Percentiles rank a stretch among this genome's conserved stretches.
Conservation (phyloP, 2,113 vertebrate genomes). For the Chascanopsetta lugubris region DNA sequence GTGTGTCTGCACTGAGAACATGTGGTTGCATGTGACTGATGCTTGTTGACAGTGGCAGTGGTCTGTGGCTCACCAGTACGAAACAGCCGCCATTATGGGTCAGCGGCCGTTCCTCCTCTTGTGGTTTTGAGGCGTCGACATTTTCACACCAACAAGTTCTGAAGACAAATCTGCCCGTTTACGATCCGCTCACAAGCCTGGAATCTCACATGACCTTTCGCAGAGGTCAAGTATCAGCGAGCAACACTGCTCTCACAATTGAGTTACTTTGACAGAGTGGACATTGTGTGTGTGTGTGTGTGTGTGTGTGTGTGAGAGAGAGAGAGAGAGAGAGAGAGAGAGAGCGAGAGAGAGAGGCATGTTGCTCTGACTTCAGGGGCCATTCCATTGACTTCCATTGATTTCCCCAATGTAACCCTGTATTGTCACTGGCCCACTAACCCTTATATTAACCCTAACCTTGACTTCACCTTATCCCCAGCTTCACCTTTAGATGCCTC, state of each 20-base stretch:
- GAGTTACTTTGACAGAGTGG: constrained; percentile 45
- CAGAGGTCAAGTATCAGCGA: constrained; percentile 59
- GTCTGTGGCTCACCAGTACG: constrained; percentile 11
- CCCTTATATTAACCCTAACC: neutral
- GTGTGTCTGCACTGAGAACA: neutral
- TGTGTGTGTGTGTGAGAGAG: too few species aligned
- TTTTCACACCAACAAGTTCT: constrained; percentile 40
- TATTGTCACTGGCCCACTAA: neutral
- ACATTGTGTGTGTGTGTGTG: constrained; percentile 50
- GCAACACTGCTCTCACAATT: constrained; percentile 61
- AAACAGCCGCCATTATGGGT: constrained; percentile 5
- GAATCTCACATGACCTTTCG: constrained; percentile 60
- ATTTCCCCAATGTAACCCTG: neutral
- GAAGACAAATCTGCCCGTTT: constrained; percentile 44
- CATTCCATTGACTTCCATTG: neutral
- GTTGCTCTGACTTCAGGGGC: neutral
- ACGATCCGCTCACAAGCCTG: constrained; percentile 24
- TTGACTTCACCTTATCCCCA: neutral
- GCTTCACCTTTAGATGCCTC: too few species aligned
- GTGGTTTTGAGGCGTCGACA: neutral
- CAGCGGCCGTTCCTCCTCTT: constrained; percentile 16
- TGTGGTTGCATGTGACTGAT: neutral
- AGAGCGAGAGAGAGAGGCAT: neutral
- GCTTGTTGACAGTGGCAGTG: neutral
- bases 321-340: constrained; percentile 17